A percentile compares a stretch with the other conserved stretches of the same genome.
Conservation (phyloP, 1,140 invertebrate genomes). For the Papilio polyxenes region DNA sequence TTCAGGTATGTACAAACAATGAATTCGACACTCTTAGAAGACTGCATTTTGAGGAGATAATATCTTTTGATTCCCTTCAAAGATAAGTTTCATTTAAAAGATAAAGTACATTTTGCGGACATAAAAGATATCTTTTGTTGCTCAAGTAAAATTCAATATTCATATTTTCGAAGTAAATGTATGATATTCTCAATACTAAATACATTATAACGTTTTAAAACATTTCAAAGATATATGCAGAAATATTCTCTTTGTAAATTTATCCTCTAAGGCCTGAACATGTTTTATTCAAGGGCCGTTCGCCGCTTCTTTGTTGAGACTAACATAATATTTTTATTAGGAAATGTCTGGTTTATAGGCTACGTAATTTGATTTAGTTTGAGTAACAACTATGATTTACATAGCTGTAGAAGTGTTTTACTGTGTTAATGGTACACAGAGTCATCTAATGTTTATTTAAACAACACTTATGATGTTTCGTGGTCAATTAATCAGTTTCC, state of each 20-base stretch:
- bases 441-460: too few species aligned
- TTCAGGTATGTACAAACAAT: conserved; percentile 8
- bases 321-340: conserved; percentile 31
- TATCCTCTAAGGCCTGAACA: conserved; percentile 23
- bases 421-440: too few species aligned
- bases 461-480: too few species aligned
- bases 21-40: neutral
- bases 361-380: neutral
- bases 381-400: neutral
- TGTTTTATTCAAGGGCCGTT: conserved; percentile 25
- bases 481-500: too few species aligned
- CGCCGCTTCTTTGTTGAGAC: conserved; percentile 25
- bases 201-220: conserved; percentile 10
- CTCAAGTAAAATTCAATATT: neutral
- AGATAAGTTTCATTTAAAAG: neutral
- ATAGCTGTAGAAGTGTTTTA: neutral
- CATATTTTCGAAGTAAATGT: neutral
- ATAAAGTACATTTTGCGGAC: neutral
- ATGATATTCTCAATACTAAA: neutral
- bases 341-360: conserved; percentile 3
- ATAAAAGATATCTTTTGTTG: neutral
- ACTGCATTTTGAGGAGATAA: too few species aligned
- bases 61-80: too few species aligned
- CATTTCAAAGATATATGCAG: conserved; percentile 18
- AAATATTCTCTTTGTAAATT: conserved; percentile 35